Evolutionary conservation across 1,140 invertebrate species (phyloP).

Genomic region (Bacillus rossius): DNA sequence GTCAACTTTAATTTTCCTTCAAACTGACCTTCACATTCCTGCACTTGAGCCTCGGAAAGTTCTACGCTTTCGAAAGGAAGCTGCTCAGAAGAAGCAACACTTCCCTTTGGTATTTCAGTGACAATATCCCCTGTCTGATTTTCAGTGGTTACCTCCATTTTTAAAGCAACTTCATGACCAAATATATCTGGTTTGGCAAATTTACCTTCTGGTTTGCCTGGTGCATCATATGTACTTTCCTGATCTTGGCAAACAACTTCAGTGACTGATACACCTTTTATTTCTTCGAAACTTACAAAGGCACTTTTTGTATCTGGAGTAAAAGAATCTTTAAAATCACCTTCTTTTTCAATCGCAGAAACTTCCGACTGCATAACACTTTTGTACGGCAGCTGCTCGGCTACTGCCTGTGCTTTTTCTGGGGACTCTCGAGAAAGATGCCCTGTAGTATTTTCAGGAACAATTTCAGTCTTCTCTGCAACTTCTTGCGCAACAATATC

Average conservation of each 20-base stretch:
- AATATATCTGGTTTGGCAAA: conserved; percentile 26
- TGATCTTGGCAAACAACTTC: conserved; percentile 28
- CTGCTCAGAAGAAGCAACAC: conserved; percentile 21
- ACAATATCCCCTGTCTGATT: conserved; percentile 32
- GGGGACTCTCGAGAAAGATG: background rate
- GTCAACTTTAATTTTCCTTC: conserved; percentile 7
- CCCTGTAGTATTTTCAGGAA: background rate
- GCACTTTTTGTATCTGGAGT: conserved; percentile 24
- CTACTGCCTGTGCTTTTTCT: conserved; percentile 25
- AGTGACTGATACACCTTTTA: conserved; percentile 26
- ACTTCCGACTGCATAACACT: conserved; percentile 23
- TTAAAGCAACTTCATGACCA: conserved; percentile 36
- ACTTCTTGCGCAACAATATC: conserved; percentile 13
- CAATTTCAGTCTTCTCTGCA: conserved; percentile 17
- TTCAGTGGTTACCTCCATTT: conserved; percentile 29
- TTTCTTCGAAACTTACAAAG: conserved; percentile 27
- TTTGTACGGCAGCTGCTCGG: conserved; percentile 28
- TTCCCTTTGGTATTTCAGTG: conserved; percentile 24
- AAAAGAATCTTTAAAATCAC: conserved; percentile 15
- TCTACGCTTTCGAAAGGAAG: conserved; percentile 32
- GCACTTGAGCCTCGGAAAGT: conserved; percentile 22
- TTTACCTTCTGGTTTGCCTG: conserved; percentile 3
- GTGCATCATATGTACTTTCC: conserved; percentile 19
- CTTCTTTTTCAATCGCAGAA: conserved; percentile 25
- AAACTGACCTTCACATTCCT: conserved; percentile 3